Conservation (phyloP, 2,888 invertebrate genomes). For the Galerucella calmariensis region DNA sequence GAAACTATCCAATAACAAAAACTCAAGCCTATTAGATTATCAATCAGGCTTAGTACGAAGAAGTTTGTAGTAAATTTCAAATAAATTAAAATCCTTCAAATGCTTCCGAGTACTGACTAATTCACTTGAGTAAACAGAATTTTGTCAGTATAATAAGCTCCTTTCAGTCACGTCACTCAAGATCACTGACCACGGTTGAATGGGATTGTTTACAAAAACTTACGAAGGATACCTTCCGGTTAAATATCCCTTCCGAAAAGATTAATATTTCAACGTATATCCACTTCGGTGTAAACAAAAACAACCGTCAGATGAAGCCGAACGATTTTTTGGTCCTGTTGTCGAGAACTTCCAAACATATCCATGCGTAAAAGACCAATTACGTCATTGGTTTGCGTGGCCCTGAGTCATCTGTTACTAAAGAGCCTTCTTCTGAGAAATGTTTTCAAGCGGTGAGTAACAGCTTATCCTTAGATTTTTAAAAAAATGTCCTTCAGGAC, state of each 20-base stretch:
- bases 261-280: not conserved
- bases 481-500: not conserved
- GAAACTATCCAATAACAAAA: too few species aligned
- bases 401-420: not conserved
- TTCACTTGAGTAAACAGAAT: not conserved
- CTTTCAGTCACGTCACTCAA: constrained; percentile 6
- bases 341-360: not conserved
- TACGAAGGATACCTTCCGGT: constrained; percentile 5
- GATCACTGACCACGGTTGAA: constrained; percentile 15
- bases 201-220: constrained; percentile 13
- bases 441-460: not conserved
- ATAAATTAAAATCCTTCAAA: constrained; percentile 1
- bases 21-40: too few species aligned
- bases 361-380: not conserved
- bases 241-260: constrained; percentile 2
- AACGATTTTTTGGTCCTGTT: not conserved
- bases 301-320: not conserved
- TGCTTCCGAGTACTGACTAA: not conserved
- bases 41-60: too few species aligned
- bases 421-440: not conserved
- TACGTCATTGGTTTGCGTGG: not conserved
- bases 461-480: not conserved
- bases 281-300: not conserved
- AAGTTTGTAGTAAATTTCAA: not conserved
- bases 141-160: not conserved